Base-by-base conservation (phyloP, 2,113 vertebrate species). In the Cavia aperea region DNA sequence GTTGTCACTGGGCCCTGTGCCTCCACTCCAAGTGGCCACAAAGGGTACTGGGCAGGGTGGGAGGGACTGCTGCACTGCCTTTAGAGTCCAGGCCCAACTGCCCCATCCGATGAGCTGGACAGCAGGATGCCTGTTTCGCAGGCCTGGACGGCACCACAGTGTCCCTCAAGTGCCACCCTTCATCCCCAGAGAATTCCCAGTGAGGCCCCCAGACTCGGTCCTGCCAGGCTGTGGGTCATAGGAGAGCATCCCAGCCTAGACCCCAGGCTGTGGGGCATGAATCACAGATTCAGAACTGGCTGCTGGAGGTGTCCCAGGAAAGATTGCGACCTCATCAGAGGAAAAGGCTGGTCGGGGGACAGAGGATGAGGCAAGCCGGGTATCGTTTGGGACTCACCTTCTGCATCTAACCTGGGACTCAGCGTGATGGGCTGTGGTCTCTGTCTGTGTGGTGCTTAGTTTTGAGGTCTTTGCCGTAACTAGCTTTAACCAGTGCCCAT, bases 61-160 rank as follows among this genome's bases (percentile, higher is more conserved):
- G 39, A 36, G 43, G 24, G 4, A 0, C 5, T 60, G 49, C 1
- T 1, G 81, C 15, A 21, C 81, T 6, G 1, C 43, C 85, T 51
- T 43, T 2, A 26, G 95, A 89, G 49, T 24, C 43, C 23, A 39
- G 66, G 36, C 13, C 51, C 60, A 63, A 7, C 43, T 33, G 14
- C 9, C n/a, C 36, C 29, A 24, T 18, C 85, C 60, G 5, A 36
- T 2, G 51, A 21, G 18, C 73, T 21, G 56, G 49, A n/a, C 54
- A 58, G 15, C 54, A 39, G 79, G 54, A 23, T 36, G 54, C 26
- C 62, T 31, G 43, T 14, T 31, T 14, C 4, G 62, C 39, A 54
- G 21, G 23, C 86, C n/a, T 23, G 49, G 33, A 68, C 11, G 51
- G 1, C 0, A 0, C 65, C 63, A 60, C 29, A 5, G 21, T 14